These are phyloP conservation scores for Mustela lutreola DNA, from an alignment of 2,113 vertebrate species.

Conservation along the genomic window DNA sequence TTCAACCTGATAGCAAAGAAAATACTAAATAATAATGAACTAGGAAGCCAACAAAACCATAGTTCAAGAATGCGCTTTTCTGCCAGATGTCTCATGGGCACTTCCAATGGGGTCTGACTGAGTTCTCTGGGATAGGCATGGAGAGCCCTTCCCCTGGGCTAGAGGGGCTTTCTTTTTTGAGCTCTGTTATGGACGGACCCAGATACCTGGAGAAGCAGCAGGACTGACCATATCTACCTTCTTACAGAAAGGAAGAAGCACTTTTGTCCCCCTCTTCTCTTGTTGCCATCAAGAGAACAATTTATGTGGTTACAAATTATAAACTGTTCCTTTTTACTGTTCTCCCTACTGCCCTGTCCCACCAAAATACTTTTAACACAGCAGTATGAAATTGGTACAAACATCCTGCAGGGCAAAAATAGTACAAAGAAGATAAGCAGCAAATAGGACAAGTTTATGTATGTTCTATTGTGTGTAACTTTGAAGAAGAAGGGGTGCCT, in stretches of 20 bases:
- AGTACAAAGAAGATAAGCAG: not conserved
- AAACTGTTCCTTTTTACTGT: not conserved
- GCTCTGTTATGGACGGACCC: not conserved
- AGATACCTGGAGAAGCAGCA: not conserved
- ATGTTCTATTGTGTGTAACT: not conserved
- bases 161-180: not conserved
- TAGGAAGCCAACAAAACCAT: not conserved
- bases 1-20: conserved; percentile 65
- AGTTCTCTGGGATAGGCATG: not conserved
- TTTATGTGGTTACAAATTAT: not conserved
- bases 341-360: not conserved
- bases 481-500: not conserved
- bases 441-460: not conserved
- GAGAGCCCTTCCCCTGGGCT: not conserved
- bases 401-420: not conserved
- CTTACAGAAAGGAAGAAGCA: not conserved
- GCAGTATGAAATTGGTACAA: not conserved
- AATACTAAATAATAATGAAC: conserved; percentile 59
- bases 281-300: not conserved
- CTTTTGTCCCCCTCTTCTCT: not conserved
- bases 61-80: not conserved
- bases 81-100: not conserved
- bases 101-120: not conserved
- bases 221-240: not conserved
- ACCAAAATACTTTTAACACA: not conserved